Conservation (phyloP, 2,888 invertebrate genomes). For the Zaprionus bogoriensis region DNA sequence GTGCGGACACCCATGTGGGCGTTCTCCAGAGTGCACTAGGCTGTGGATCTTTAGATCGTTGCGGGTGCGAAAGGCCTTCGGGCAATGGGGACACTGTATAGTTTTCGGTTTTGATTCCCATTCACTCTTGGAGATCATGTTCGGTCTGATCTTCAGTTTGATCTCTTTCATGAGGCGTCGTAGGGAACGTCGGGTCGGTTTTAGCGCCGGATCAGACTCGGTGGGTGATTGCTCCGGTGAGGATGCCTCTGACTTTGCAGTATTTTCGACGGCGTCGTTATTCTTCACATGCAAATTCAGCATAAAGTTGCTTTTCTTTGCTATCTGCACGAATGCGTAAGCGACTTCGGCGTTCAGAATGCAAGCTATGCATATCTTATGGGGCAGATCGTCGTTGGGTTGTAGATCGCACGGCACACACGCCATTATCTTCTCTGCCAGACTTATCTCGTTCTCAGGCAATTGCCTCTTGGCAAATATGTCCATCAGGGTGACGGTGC, state of each 20-base stretch:
- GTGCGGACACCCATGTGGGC: not conserved
- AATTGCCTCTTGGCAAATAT: not conserved
- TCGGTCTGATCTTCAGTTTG: too few species aligned
- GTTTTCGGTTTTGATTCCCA: too few species aligned
- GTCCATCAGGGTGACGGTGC: not conserved
- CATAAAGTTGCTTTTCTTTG: not conserved
- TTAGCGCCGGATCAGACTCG: too few species aligned
- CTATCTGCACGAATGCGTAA: slow-evolving; percentile 9
- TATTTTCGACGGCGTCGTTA: too few species aligned
- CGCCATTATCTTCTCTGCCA: not conserved
- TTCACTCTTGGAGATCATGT: too few species aligned
- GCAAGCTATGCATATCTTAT: slow-evolving; percentile 29
- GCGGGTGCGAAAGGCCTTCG: not conserved
- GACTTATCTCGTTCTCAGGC: not conserved
- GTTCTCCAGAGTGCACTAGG: not conserved
- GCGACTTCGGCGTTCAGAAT: slow-evolving; percentile 13
- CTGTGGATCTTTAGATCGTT: slow-evolving; percentile 1
- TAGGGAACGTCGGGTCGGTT: too few species aligned
- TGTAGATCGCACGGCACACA: not conserved
- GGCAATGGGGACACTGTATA: slow-evolving; percentile 13
- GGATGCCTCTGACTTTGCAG: too few species aligned
- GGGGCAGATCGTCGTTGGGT: slow-evolving; percentile 14
- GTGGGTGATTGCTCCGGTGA: too few species aligned
- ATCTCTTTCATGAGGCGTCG: too few species aligned
- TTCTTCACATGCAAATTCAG: not conserved